A percentile compares a stretch with the other conserved stretches of the same genome.
Evolutionary conservation across 2,113 vertebrate genomes (phyloP).

Genomic region (Bettongia penicillata): DNA sequence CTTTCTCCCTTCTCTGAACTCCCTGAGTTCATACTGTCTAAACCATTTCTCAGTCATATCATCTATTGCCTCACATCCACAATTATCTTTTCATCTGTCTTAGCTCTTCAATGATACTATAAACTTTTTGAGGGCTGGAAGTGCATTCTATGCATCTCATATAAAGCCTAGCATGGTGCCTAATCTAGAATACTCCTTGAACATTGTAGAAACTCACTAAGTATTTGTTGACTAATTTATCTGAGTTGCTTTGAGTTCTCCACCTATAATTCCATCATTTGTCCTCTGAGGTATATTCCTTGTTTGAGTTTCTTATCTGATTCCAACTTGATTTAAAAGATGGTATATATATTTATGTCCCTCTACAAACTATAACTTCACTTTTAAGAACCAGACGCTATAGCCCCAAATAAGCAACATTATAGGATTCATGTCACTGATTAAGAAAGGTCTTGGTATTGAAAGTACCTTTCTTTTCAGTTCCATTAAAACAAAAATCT

Average conservation of each 20-base stretch:
- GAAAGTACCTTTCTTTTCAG: neutral
- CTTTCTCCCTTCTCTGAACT: neutral
- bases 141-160: neutral
- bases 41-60: neutral
- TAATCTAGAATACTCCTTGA: neutral
- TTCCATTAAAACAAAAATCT: neutral
- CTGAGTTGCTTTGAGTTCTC: neutral
- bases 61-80: neutral
- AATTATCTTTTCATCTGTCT: neutral
- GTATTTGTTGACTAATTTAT: neutral
- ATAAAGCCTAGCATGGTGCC: neutral
- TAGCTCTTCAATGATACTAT: neutral
- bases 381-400: neutral
- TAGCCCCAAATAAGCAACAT: neutral
- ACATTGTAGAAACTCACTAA: neutral
- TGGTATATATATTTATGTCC: neutral
- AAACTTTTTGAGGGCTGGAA: neutral
- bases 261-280: no score
- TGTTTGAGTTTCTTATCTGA: neutral
- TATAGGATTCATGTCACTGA: neutral
- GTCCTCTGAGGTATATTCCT: neutral
- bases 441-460: neutral
- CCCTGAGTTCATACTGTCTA: neutral
- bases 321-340: neutral
- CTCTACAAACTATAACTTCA: slow-evolving; percentile 7